Conservation (phyloP, 2,797 vertebrate species). For the Esox masquinongy region DNA sequence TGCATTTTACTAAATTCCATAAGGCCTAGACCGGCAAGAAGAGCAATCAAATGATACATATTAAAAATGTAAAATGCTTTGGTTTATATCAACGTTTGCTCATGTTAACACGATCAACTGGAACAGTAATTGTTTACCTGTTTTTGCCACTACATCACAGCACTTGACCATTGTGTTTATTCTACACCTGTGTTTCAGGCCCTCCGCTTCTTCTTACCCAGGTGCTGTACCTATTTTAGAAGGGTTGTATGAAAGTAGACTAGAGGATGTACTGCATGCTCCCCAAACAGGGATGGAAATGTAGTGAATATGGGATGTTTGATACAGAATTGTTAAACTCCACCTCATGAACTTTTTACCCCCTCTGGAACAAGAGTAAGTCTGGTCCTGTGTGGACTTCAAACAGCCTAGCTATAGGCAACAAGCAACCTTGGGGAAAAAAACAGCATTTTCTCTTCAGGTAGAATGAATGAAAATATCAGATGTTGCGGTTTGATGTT, state of each 20-base stretch:
- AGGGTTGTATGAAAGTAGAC: slow-evolving; percentile 30
- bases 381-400: slow-evolving; percentile 50
- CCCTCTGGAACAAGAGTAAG: slow-evolving; percentile 51
- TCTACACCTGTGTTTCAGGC: slow-evolving; percentile 12
- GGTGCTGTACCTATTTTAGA: background rate
- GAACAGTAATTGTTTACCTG: too few species aligned
- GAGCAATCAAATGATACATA: too few species aligned
- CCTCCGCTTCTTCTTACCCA: slow-evolving; percentile 13
- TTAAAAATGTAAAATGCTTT: too few species aligned
- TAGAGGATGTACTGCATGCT: slow-evolving; percentile 10
- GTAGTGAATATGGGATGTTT: slow-evolving; percentile 38
- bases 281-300: slow-evolving; percentile 35
- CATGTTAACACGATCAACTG: too few species aligned
- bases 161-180: slow-evolving; percentile 20
- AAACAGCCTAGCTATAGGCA: slow-evolving; percentile 4
- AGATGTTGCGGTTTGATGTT: background rate
- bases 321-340: slow-evolving; percentile 68
- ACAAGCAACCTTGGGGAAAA: background rate
- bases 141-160: too few species aligned
- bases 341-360: slow-evolving; percentile 58
- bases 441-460: background rate
- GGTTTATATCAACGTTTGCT: too few species aligned
- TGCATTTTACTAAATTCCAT: too few species aligned
- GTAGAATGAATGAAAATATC: background rate
- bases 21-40: too few species aligned